Evolutionary conservation across 2,113 vertebrate species (phyloP).

Genomic region (Saguinus midas): DNA sequence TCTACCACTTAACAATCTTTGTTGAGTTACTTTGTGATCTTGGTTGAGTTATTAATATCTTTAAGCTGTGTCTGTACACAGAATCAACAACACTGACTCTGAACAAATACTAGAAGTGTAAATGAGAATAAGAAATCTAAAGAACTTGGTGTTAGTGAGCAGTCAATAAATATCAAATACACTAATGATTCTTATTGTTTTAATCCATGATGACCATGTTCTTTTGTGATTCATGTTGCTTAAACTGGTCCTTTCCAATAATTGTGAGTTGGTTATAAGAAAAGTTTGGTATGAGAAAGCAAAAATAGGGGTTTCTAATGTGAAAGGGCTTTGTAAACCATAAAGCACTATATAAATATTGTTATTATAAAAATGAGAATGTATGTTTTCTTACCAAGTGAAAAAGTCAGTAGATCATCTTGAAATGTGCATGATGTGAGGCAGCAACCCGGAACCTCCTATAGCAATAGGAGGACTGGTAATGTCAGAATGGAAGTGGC

Average conservation of each 20-base stretch:
- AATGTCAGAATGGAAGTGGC: not conserved
- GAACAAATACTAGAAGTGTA: conserved; percentile 6
- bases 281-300: not conserved
- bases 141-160: not conserved
- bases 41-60: not conserved
- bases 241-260: conserved; percentile 8
- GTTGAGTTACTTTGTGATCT: not conserved
- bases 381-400: not conserved
- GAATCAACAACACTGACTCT: not conserved
- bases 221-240: not conserved
- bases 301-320: not conserved
- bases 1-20: not conserved
- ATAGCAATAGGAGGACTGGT: not conserved
- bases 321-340: not conserved
- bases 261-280: not conserved
- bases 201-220: not conserved
- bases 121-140: not conserved
- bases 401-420: not conserved
- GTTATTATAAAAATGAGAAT: not conserved
- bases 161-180: not conserved
- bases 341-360: not conserved
- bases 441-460: not conserved
- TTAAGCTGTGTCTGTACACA: not conserved
- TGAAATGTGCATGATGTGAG: not conserved
- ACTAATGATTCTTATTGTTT: conserved; percentile 10